These are phyloP conservation scores for Notothenia rossii DNA, from an alignment of 2,113 vertebrate genomes.

Conservation along the genomic window DNA sequence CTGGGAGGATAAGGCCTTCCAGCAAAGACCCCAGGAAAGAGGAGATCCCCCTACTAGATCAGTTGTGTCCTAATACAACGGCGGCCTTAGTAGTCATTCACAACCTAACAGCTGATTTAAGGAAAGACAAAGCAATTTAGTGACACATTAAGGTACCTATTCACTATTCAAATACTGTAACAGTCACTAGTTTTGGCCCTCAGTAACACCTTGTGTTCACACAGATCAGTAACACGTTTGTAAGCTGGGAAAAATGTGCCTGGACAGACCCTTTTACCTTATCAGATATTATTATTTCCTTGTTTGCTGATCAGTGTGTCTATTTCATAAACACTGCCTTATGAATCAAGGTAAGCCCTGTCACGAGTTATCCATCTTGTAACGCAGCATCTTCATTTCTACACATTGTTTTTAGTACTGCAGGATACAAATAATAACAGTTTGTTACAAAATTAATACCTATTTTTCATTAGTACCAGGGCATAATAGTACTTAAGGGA, in stretches of 20 bases:
- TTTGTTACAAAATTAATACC: background rate
- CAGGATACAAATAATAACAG: background rate
- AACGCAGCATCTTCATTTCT: background rate
- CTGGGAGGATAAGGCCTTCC: background rate
- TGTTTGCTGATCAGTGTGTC: background rate
- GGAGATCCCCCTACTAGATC: background rate
- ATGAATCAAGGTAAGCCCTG: background rate
- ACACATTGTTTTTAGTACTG: background rate
- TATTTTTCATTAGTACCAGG: background rate
- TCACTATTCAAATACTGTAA: background rate
- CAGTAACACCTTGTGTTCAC: background rate
- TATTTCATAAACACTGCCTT: background rate
- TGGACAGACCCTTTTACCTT: background rate
- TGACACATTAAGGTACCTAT: background rate
- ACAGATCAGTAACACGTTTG: background rate
- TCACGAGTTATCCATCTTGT: background rate
- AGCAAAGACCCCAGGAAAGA: background rate
- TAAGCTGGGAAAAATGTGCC: background rate
- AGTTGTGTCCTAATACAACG: background rate
- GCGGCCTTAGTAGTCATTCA: background rate
- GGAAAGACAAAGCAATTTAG: background rate
- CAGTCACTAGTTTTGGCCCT: background rate
- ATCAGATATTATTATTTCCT: background rate
- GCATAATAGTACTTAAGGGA: background rate
- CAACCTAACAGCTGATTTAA: background rate